A percentile compares a stretch with the other conserved stretches of the same genome.
Conservation (phyloP, 2,797 vertebrate species). For the Clarias platycephalus region DNA sequence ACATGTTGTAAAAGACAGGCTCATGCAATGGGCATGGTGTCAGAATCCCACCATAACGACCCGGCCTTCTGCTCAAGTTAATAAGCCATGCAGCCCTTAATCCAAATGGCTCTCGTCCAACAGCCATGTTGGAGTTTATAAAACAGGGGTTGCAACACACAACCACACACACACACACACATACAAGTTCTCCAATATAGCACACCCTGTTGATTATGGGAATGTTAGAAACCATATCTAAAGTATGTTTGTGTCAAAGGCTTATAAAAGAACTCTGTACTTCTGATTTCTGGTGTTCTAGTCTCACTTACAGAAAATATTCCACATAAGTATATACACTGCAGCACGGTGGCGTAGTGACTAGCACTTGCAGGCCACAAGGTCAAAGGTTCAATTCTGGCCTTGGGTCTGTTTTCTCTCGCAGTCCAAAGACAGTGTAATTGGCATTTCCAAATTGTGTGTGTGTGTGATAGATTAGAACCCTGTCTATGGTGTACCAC, state of each 20-base stretch:
- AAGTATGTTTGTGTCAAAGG: not conserved
- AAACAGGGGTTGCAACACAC: constrained; percentile 12
- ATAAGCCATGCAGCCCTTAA: constrained; percentile 43
- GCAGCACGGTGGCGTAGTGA: too few relatives aligned
- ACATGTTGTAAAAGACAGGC: constrained; percentile 45
- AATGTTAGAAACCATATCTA: constrained; percentile 14
- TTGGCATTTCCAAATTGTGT: too few relatives aligned
- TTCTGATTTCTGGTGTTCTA: not conserved
- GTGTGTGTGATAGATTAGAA: too few relatives aligned
- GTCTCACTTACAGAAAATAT: too few relatives aligned
- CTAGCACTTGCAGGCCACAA: too few relatives aligned
- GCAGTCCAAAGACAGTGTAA: too few relatives aligned
- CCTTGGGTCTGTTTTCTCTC: too few relatives aligned
- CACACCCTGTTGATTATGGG: constrained; percentile 15
- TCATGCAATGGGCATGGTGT: constrained; percentile 36
- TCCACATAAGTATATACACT: too few relatives aligned
- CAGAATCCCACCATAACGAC: constrained; percentile 47
- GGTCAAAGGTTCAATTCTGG: too few relatives aligned
- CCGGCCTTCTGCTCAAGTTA: constrained; percentile 44
- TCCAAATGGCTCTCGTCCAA: constrained; percentile 38
- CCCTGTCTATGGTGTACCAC: too few relatives aligned
- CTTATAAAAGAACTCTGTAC: constrained; percentile 9
- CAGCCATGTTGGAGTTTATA: constrained; percentile 30
- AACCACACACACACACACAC: constrained; percentile 3
- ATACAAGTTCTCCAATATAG: not conserved